These are phyloP conservation scores for Myripristis jacobus DNA, from an alignment of 2,797 vertebrate species.

Conservation along the genomic window DNA sequence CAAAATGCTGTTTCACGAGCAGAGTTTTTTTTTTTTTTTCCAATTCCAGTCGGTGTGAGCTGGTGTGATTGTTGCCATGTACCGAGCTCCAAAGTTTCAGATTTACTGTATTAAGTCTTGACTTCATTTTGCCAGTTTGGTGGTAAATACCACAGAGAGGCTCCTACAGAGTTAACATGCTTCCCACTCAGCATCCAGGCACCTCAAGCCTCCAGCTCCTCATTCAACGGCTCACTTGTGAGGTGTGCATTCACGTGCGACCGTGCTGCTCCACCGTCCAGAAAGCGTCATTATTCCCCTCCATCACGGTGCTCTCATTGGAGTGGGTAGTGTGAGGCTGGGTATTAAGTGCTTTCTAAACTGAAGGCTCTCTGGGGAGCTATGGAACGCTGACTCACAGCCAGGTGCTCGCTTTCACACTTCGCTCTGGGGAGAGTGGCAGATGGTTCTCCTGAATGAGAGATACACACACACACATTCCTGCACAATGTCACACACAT, in stretches of 20 bases:
- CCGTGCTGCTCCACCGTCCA: constrained; percentile 17
- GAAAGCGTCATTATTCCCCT: constrained; percentile 71
- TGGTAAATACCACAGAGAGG: constrained; percentile 15
- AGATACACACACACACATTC: constrained; percentile 20
- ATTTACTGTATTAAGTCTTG: constrained; percentile 13
- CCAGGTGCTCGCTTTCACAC: constrained; percentile 77
- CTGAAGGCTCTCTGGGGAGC: constrained; percentile 74
- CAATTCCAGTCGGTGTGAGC: not conserved
- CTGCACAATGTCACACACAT: constrained; percentile 32
- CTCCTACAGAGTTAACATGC: constrained; percentile 1
- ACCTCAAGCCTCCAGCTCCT: constrained; percentile 7
- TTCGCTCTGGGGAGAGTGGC: constrained; percentile 68
- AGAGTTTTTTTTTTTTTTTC: not conserved
- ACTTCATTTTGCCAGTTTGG: constrained; percentile 4
- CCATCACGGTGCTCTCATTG: constrained; percentile 58
- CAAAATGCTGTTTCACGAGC: not conserved
- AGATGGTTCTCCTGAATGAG: constrained; percentile 77
- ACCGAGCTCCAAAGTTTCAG: not conserved
- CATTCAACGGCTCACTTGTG: constrained; percentile 46
- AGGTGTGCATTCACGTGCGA: constrained; percentile 55
- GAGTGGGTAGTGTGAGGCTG: constrained; percentile 59
- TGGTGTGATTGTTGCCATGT: not conserved
- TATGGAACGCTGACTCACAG: constrained; percentile 76
- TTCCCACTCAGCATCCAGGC: not conserved
- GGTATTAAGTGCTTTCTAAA: constrained; percentile 80